A percentile compares a stretch with the other conserved stretches of the same genome.
These are phyloP conservation scores for Augochlorella aurata DNA, from an alignment of 2,888 invertebrate species.

Conservation along the genomic window DNA sequence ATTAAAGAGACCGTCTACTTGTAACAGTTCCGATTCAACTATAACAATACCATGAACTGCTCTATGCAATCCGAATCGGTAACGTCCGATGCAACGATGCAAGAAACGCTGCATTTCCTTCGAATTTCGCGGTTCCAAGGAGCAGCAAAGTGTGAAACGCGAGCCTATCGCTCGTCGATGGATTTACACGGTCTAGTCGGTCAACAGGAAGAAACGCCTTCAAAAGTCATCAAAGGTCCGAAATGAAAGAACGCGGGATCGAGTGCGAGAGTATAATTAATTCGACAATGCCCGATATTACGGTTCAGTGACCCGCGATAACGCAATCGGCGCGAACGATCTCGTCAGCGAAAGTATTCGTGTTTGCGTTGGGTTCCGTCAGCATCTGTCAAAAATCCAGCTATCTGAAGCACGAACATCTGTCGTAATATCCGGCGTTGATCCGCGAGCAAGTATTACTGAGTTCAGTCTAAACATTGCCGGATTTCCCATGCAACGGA, in stretches of 20 bases:
- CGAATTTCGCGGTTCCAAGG: neutral
- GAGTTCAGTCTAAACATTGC: neutral
- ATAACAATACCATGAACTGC: too few species aligned
- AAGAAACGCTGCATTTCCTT: too few species aligned
- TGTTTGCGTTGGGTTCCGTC: neutral
- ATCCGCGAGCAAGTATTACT: neutral
- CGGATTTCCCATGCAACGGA: neutral
- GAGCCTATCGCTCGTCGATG: neutral
- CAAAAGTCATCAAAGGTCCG: neutral
- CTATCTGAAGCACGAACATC: slow-evolving; percentile 2
- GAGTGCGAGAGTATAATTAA: neutral
- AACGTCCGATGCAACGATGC: too few species aligned
- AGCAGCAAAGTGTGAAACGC: neutral
- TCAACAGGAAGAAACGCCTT: neutral
- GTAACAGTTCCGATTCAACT: too few species aligned
- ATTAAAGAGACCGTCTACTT: too few species aligned
- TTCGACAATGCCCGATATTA: neutral
- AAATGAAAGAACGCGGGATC: neutral
- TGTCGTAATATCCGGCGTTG: neutral
- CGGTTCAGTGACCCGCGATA: slow-evolving; percentile 13
- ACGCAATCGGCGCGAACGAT: slow-evolving; percentile 10
- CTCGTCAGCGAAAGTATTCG: neutral
- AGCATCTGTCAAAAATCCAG: neutral
- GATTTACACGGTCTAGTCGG: neutral
- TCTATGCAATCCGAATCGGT: too few species aligned